phyloP scores from a whole-genome alignment of 2,113 vertebrate species.

The Morone chrysops region DNA sequence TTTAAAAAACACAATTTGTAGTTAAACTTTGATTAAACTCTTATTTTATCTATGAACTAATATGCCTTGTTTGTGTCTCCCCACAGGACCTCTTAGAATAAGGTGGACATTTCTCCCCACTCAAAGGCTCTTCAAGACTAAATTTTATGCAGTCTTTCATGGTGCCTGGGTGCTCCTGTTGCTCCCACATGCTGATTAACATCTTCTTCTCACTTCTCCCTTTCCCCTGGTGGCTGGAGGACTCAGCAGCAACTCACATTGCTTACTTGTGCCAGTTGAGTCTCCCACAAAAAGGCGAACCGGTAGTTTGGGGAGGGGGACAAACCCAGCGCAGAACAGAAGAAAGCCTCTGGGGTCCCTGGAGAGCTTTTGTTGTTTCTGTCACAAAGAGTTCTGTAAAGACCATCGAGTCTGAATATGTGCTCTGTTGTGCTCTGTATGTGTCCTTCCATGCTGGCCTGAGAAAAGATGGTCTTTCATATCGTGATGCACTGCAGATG shows the following conservation, averaged over 20 bases:
- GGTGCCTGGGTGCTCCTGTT: constrained; percentile 49
- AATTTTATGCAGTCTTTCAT: constrained; percentile 39
- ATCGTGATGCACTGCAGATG: constrained; percentile 33
- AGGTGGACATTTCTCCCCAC: constrained; percentile 20
- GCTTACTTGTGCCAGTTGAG: constrained; percentile 47
- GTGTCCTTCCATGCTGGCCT: constrained; percentile 50
- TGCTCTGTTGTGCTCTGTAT: constrained; percentile 42
- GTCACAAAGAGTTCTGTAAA: constrained; percentile 61
- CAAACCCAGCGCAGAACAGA: constrained; percentile 26
- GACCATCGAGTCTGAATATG: constrained; percentile 55
- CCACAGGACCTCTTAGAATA: constrained; percentile 78
- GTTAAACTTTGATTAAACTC: background rate
- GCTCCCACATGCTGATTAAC: constrained; percentile 65
- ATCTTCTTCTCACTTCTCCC: constrained; percentile 61
- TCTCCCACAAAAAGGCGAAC: constrained; percentile 28
- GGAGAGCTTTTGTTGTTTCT: constrained; percentile 62
- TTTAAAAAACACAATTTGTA: background rate
- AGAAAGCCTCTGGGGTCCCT: constrained; percentile 41
- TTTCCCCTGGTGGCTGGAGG: constrained; percentile 58
- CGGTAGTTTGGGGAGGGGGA: constrained; percentile 22
- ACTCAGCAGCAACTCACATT: constrained; percentile 42
- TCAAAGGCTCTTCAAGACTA: constrained; percentile 38
- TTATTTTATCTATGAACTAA: background rate
- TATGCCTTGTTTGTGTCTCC: constrained; percentile 39
- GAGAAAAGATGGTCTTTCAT: constrained; percentile 30